phyloP scores from a whole-genome alignment of 2,797 vertebrate species.

The Acrocephalus scirpaceus region DNA sequence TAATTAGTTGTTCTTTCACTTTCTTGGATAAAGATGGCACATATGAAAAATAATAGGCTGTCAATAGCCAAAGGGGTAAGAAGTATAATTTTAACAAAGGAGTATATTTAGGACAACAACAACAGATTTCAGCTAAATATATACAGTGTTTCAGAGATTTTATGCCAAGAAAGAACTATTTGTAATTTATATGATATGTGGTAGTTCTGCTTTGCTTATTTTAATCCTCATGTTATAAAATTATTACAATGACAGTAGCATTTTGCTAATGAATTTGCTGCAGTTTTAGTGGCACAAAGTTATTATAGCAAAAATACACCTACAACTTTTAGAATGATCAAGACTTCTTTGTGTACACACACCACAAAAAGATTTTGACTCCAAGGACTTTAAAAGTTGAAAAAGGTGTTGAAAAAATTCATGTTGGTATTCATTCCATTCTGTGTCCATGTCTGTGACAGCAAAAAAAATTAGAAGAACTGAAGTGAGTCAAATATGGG shows the following conservation, averaged over 20 bases:
- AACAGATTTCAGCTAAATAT: slow-evolving; percentile 42
- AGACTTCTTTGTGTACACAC: not conserved
- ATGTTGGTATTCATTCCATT: not conserved
- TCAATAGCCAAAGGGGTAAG: slow-evolving; percentile 71
- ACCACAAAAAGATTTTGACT: not conserved
- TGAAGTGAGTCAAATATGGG: not conserved
- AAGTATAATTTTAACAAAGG: slow-evolving; percentile 63
- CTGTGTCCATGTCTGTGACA: not conserved
- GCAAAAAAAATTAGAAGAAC: not conserved
- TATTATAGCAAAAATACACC: not conserved
- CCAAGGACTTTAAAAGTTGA: not conserved
- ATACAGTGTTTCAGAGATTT: slow-evolving; percentile 21
- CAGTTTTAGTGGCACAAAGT: not conserved
- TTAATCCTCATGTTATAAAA: not conserved
- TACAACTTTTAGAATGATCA: not conserved
- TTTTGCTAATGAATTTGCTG: not conserved
- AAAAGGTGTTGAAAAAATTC: not conserved
- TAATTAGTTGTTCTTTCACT: slow-evolving; percentile 84
- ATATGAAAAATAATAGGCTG: slow-evolving; percentile 79
- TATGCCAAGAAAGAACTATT: slow-evolving; percentile 15
- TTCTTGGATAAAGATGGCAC: slow-evolving; percentile 75
- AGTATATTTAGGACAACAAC: slow-evolving; percentile 65
- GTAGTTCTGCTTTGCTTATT: slow-evolving; percentile 10
- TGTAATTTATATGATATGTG: slow-evolving; percentile 1
- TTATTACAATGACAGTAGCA: not conserved